These are phyloP conservation scores for Phyllotis vaccarum DNA, from an alignment of 2,797 vertebrate genomes.

Conservation along the genomic window DNA sequence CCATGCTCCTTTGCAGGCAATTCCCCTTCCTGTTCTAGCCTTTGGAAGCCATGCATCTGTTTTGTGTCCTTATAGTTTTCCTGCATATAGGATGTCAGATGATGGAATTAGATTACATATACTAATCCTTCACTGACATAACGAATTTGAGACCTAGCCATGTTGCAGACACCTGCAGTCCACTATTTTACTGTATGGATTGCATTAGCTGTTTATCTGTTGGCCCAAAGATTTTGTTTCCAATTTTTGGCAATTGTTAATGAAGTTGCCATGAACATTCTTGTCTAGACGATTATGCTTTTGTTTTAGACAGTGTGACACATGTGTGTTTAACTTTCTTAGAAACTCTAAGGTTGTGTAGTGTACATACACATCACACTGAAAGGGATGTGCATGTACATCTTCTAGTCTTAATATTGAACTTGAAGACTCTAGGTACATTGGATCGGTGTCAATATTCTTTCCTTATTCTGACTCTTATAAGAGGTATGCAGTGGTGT, in stretches of 20 bases:
- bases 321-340: neutral
- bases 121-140: neutral
- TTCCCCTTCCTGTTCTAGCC: neutral
- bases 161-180: neutral
- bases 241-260: neutral
- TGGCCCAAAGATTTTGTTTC: slow-evolving; percentile 44
- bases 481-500: neutral
- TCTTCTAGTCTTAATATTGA: neutral
- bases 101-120: neutral
- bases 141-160: neutral
- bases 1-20: neutral
- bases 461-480: slow-evolving; percentile 43
- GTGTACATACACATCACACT: too few relatives aligned
- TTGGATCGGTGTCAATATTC: neutral
- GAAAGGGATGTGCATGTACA: slow-evolving; percentile 5
- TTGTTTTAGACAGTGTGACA: neutral
- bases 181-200: neutral
- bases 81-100: neutral
- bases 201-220: neutral
- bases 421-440: neutral
- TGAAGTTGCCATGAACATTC: neutral
- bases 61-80: neutral
- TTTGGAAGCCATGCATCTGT: neutral
- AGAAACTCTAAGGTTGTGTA: neutral
- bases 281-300: neutral